A percentile compares a stretch with the other conserved stretches of the same genome.
Conservation (phyloP, 2,113 vertebrate genomes). For the Gallinago jamesoni region DNA sequence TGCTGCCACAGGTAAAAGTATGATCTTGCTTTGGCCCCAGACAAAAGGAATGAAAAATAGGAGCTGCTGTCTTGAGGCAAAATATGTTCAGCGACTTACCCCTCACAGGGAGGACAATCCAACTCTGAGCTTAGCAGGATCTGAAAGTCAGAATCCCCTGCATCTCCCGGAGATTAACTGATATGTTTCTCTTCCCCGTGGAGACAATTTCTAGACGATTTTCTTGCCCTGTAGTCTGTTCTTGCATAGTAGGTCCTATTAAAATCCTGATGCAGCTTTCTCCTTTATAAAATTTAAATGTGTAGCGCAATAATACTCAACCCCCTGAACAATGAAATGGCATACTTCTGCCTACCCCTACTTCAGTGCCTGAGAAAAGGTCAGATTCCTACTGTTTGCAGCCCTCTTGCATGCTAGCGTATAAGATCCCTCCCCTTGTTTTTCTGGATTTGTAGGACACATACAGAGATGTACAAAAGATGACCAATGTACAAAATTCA, state of each 20-base stretch:
- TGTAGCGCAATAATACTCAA: not conserved
- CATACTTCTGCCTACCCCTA: not conserved
- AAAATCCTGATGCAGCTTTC: not conserved
- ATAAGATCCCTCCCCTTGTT: not conserved
- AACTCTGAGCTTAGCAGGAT: not conserved
- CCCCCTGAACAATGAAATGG: not conserved
- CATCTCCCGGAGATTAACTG: constrained; percentile 11
- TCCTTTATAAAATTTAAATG: constrained; percentile 20
- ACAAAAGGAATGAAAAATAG: not conserved
- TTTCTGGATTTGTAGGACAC: not conserved
- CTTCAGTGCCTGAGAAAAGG: not conserved
- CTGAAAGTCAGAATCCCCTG: not conserved
- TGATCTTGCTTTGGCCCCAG: not conserved
- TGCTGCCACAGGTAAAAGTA: not conserved
- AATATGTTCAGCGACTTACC: not conserved
- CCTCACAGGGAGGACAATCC: not conserved
- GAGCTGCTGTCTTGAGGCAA: constrained; percentile 20
- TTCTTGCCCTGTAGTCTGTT: constrained; percentile 18
- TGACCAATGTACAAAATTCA: not conserved
- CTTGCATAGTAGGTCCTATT: not conserved
- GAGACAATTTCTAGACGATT: constrained; percentile 23
- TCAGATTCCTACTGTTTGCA: not conserved
- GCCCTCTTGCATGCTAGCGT: not conserved
- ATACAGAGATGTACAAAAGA: not conserved
- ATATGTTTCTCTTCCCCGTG: not conserved